These are phyloP conservation scores for Callosobruchus maculatus DNA, from an alignment of 2,888 invertebrate species.

Conservation along the genomic window DNA sequence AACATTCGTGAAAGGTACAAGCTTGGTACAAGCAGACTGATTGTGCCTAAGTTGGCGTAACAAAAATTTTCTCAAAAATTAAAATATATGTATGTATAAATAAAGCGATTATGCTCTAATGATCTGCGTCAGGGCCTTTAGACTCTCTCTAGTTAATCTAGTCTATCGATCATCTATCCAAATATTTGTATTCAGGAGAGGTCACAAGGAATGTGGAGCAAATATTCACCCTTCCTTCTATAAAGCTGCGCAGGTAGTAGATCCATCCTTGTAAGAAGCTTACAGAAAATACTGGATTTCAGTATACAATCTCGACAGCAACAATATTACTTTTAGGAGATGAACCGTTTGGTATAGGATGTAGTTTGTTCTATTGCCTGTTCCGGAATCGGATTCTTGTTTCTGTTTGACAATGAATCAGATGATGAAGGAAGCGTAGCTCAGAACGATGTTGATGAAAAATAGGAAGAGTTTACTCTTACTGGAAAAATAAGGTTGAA, in stretches of 20 bases:
- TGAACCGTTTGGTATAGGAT: background rate
- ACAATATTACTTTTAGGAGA: background rate
- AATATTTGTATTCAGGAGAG: background rate
- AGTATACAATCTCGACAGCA: background rate
- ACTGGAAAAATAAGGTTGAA: no score
- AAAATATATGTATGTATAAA: no score
- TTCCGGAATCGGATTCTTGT: background rate
- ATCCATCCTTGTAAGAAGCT: background rate
- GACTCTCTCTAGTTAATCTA: background rate
- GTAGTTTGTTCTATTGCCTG: background rate
- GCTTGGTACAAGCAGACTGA: no score
- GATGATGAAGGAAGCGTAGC: background rate
- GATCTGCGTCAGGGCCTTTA: no score
- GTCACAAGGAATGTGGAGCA: background rate
- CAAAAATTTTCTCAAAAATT: no score
- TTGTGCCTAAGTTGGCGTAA: no score
- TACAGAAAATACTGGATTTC: background rate
- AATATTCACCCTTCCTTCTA: background rate
- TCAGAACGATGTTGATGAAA: no score
- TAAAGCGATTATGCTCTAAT: no score
- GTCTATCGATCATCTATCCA: background rate
- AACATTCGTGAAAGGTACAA: no score
- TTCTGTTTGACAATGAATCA: background rate
- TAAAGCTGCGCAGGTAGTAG: background rate
- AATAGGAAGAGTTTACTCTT: no score